Evolutionary conservation across 2,888 invertebrate species (phyloP), one percentile per base, ranked within the genome.

Genomic region (Drosophila maculinotata): DNA sequence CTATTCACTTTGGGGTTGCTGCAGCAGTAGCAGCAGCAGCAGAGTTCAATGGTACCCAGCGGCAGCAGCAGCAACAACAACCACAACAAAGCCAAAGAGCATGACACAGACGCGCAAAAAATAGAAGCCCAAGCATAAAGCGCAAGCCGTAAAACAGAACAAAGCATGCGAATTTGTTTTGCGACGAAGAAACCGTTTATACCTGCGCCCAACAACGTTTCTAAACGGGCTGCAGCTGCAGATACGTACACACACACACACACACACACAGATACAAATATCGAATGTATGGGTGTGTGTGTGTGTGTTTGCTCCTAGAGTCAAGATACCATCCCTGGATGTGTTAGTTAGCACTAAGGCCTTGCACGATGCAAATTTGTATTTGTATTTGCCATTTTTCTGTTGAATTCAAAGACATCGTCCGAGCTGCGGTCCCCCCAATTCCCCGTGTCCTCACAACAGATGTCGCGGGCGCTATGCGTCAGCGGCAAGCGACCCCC

Each of bases 11-110:
- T 69, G 76, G 79, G 79, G 79, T 76, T 80, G 78, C 75, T 67
- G 73, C 53, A 57, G 74, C 75, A 70, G 73, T 53, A 57, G 74
- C 51, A 33, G 54, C 73, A 48, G 65, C 71, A 64, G 59, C 82
- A 84, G 85, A 81, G 80, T 81, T 81, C 80, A 81, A 81, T 81
- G 80, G 80, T 81, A 85, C 80, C 80, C 80, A 73, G 66, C 54
- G 58, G 72, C 59, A 63, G 66, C 78, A 77, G 69, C 74, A 56
- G 66, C 69, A 79, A 65, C 69, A 63, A 69, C 78, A 77, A 71
- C 74, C 58, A 69, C 69, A 79, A 65, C 69, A 67, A 58, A 69
- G 52, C 69, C 78, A 79, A 78, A 78, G 78, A 78, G 78, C 79
- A 81, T 67, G 72, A 67, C 82, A 79, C 70, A 70, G 65, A 76